Evolutionary conservation across 2,113 vertebrate species (phyloP).

Genomic region (Chaetura pelagica): DNA sequence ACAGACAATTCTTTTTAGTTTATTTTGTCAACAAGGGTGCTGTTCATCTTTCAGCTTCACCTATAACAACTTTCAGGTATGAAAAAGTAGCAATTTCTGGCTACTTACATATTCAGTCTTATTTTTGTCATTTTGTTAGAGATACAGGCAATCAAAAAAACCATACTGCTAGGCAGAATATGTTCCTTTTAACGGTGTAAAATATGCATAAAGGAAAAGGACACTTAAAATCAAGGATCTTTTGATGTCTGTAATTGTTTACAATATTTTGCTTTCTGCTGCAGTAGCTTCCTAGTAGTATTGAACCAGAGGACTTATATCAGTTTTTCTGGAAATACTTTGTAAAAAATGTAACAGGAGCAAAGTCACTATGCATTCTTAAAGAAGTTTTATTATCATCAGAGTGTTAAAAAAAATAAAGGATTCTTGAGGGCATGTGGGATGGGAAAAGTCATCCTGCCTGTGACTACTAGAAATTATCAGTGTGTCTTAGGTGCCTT

Average conservation of each 20-base stretch:
- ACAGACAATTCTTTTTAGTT: background rate
- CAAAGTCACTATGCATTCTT: background rate
- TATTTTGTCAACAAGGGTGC: background rate
- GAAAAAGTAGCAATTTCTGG: background rate
- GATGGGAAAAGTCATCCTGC: background rate
- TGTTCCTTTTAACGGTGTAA: background rate
- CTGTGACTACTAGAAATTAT: slow-evolving; percentile 45
- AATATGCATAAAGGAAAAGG: background rate
- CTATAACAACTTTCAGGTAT: background rate
- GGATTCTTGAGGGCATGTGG: background rate
- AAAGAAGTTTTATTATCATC: background rate
- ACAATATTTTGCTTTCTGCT: background rate
- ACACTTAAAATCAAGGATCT: background rate
- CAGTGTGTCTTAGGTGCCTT: slow-evolving; percentile 6
- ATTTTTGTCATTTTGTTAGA: background rate
- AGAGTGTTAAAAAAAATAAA: background rate
- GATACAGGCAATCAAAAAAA: background rate
- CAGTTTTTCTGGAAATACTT: background rate
- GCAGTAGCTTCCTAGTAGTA: background rate
- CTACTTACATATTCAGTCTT: background rate
- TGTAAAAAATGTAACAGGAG: background rate
- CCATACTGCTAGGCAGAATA: background rate
- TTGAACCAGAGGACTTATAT: background rate
- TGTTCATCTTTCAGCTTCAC: background rate
- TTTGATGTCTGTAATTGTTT: background rate